Conservation (phyloP, 2,113 vertebrate genomes). For the Pangasianodon gigas region DNA sequence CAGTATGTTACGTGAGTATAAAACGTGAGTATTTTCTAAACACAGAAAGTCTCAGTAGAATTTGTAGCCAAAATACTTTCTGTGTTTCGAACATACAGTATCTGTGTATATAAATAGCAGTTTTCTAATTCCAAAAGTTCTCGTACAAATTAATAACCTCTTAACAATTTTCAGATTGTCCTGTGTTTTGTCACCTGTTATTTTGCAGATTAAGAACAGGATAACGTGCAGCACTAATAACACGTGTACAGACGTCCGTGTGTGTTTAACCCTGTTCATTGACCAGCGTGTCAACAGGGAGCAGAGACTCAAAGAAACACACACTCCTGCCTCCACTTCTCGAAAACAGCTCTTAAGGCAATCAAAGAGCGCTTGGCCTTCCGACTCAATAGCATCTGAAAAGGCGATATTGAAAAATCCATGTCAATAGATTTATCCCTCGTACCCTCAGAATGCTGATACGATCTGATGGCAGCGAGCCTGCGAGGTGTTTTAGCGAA, state of each 20-base stretch:
- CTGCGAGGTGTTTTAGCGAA: conserved; percentile 20
- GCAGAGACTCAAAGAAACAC: conserved; percentile 35
- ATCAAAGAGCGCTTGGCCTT: conserved; percentile 47
- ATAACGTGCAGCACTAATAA: not conserved
- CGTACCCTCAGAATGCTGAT: conserved; percentile 42
- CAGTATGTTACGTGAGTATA: not conserved
- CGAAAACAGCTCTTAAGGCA: conserved; percentile 46
- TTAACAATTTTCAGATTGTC: not conserved
- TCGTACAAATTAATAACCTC: not conserved
- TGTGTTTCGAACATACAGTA: too few species aligned
- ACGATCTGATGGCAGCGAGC: conserved; percentile 32
- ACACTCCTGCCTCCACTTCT: conserved; percentile 37
- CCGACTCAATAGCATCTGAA: conserved; percentile 46
- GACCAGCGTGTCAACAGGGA: conserved; percentile 39
- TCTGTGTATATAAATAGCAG: too few species aligned
- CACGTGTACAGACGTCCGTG: not conserved
- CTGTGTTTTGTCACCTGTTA: too few species aligned
- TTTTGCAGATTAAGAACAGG: not conserved
- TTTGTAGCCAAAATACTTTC: too few species aligned
- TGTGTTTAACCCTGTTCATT: conserved; percentile 46
- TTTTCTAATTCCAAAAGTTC: too few species aligned
- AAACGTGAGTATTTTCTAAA: not conserved
- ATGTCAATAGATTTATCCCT: conserved; percentile 46
- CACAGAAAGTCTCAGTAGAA: too few species aligned
- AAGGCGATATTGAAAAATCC: conserved; percentile 46